phyloP scores from a whole-genome alignment of 1,140 invertebrate species.

The Bathynomus jamesi region DNA sequence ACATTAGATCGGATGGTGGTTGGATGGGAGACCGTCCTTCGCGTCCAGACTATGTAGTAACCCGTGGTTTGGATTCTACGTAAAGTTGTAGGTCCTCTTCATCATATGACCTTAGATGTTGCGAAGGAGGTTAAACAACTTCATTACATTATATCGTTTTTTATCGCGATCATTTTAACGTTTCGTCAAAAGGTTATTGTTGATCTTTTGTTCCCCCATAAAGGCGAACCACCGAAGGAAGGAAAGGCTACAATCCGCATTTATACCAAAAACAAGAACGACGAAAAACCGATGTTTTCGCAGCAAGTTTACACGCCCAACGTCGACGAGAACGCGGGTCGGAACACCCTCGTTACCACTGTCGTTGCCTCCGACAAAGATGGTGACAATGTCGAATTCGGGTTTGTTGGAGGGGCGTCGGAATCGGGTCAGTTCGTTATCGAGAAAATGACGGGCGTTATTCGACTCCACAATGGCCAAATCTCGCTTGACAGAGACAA shows the following conservation, averaged over 20 bases:
- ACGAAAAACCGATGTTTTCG: constrained; percentile 91
- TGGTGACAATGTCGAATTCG: constrained; percentile 86
- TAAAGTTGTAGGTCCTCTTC: too few relatives aligned
- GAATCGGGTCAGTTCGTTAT: constrained; percentile 87
- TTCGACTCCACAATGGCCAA: constrained; percentile 71
- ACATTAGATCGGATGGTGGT: too few relatives aligned
- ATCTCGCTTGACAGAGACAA: constrained; percentile 76
- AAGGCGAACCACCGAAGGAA: constrained; percentile 77
- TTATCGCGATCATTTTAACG: too few relatives aligned
- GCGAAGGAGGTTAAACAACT: too few relatives aligned
- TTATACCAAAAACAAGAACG: constrained; percentile 93
- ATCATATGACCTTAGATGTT: too few relatives aligned
- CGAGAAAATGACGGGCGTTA: constrained; percentile 90
- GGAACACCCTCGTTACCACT: constrained; percentile 85
- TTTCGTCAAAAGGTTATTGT: too few relatives aligned
- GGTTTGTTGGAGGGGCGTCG: constrained; percentile 82
- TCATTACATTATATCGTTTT: too few relatives aligned
- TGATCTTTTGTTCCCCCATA: too few relatives aligned
- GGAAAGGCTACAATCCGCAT: constrained; percentile 85
- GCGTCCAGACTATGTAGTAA: too few relatives aligned
- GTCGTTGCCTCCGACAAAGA: constrained; percentile 93
- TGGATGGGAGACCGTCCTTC: too few relatives aligned
- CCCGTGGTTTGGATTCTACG: too few relatives aligned
- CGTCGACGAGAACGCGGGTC: constrained; percentile 89
- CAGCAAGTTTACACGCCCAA: constrained; percentile 94